Evolutionary conservation across 2,888 invertebrate species (phyloP).

Genomic region (Cephus pulcher): DNA sequence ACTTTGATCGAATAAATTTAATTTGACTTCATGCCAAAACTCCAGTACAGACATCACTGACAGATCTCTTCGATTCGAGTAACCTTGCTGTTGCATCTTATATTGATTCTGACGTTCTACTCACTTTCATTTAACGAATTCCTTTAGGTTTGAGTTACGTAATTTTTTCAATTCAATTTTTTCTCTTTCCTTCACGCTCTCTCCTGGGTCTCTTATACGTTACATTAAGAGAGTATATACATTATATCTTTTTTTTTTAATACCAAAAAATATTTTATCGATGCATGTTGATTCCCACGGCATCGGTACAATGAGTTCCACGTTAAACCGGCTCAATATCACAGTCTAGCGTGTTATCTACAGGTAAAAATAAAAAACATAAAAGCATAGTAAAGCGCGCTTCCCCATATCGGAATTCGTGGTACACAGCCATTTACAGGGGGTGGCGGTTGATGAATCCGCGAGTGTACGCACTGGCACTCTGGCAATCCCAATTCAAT

Average conservation of each 20-base stretch:
- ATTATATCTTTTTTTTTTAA: background rate
- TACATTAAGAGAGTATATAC: too few species aligned
- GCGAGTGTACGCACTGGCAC: constrained; percentile 13
- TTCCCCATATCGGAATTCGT: constrained; percentile 36
- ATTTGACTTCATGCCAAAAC: background rate
- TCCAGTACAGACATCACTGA: background rate
- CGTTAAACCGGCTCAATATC: background rate
- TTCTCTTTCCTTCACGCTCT: too few species aligned
- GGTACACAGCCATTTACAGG: constrained; percentile 42
- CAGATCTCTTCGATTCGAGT: background rate
- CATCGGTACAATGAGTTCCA: background rate
- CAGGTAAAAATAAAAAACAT: background rate
- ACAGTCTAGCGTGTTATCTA: background rate
- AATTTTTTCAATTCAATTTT: background rate
- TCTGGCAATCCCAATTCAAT: background rate
- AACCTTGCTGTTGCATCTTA: background rate
- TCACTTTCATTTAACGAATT: background rate
- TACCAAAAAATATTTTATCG: background rate
- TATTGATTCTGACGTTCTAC: background rate
- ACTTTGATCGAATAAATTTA: background rate
- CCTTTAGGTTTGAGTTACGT: background rate
- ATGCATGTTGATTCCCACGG: background rate
- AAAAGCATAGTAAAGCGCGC: constrained; percentile 17
- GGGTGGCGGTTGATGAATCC: constrained; percentile 39
- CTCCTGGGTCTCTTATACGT: too few species aligned